Evolutionary conservation across 30 jellyfish, hydroid and myxozoan genomes (phyloP), one percentile per base, ranked within the genome.

Genomic region (Morbakka virulenta): DNA sequence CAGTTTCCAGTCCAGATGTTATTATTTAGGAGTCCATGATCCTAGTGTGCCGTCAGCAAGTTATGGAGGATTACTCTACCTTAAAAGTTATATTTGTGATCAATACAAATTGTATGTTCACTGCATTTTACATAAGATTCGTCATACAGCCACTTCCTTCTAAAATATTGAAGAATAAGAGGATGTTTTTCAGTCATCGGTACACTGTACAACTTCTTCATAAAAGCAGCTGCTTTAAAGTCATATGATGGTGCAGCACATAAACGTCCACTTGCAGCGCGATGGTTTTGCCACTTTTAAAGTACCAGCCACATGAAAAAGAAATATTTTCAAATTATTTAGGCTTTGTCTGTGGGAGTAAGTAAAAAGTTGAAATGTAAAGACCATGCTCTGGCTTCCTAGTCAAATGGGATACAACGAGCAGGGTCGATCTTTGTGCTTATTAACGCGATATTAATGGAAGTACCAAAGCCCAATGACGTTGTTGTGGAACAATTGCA

Each of bases 341-440:
- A n/a, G n/a, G n/a, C n/a, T n/a, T n/a, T n/a, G n/a, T n/a, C n/a
- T n/a, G n/a, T n/a, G n/a, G 26, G 25, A 63, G 30, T 4, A 28
- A 17, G 25, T 14, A 3, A 31, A 2, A 63, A 31, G 13, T 1
- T 63, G n/a, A 3, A 31, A 28, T 23, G 80, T 49, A 9, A 67
- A 67, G 80, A 67, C 27, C 80, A 22, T 67, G 64, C 68, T 20
- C 12, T 65, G 77, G 80, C 80, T 67, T 28, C 80, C 34, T 2
- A 32, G 35, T 67, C 32, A 67, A 29, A 20, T 67, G 27, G 80
- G 64, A 29, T 28, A 35, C 2, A 29, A 67, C 2, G 80, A 67
- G 34, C 69, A 67, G 2, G 27, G 34, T 28, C 69, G 28, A 2
- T 28, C 30, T 67, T 67, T 29, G 74, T 67, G 2, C 34, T 67